Evolutionary conservation across 2,797 vertebrate genomes (phyloP), one percentile per base, ranked within the genome.

Genomic region (Amniataba percoides): DNA sequence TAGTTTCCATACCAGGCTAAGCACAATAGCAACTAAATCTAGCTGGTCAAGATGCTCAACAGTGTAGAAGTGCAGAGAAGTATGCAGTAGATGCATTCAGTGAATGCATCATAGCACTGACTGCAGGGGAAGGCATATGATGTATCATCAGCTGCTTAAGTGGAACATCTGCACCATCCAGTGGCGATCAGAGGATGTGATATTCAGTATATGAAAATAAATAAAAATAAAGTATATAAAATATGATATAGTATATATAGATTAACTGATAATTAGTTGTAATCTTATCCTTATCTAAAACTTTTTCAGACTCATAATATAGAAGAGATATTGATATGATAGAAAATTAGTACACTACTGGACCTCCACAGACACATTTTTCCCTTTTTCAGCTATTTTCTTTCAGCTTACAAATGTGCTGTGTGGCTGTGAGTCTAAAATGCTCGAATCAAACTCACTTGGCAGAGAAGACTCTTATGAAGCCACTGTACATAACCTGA

Each of bases 161-260:
- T 87, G 70, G 39, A 83, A 62, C 69, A 71, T 51, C 25, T 39
- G 16, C 78, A n/a, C 90, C 93, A 89, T 86, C 91, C 87, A 88
- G 87, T 90, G 93, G 91, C 56, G 42, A 80, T 31, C 27, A 31
- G 27, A 3, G 27, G 27, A 31, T 31, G 27, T 31, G 27, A 31
- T 31, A 31, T 31, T 3, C 27, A 31, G 27, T 31, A 31, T 31
- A 31, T 31, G 3, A 31, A 31, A 31, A 31, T 31, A 31, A 31
- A 31, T 31, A 31, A 31, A 31, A 31, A 31, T 31, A 31, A 31
- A 31, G 5, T 31, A 31, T 31, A 31, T 31, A 31, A 3, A 31
- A 3, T 5, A 31, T 31, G 3, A 31, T 31, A 31, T 31, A 31
- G 3, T 31, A 31, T 31, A 31, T 31, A 31, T 31, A 49, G 16